phyloP scores from a whole-genome alignment of 2,888 invertebrate genomes.

The Julus scandinavius region DNA sequence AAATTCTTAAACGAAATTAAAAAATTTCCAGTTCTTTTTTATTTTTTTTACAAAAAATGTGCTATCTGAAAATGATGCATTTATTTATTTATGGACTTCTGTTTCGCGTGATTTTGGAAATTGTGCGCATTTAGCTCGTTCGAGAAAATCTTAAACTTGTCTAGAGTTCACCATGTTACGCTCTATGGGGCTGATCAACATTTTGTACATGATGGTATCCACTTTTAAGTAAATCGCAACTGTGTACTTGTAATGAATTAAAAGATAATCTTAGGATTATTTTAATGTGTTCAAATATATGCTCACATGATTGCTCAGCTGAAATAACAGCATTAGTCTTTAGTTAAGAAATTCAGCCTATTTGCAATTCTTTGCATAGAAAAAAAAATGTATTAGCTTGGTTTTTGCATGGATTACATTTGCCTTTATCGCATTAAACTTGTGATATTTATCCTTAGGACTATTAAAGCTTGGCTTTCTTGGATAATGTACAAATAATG shows the following conservation, averaged over 20 bases:
- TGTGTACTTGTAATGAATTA: background rate
- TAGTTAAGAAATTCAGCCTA: no score
- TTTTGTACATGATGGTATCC: background rate
- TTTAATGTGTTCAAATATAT: background rate
- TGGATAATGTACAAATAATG: background rate
- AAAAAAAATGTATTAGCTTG: background rate
- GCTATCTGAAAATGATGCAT: no score
- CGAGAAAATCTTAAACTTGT: no score
- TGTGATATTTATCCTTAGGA: background rate
- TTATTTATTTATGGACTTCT: no score
- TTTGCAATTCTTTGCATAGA: background rate
- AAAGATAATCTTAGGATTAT: background rate
- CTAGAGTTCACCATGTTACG: background rate
- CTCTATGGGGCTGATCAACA: background rate
- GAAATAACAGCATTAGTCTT: background rate
- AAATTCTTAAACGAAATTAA: no score
- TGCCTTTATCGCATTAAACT: background rate
- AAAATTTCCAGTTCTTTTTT: no score
- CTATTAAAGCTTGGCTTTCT: no score
- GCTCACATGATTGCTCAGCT: constrained; percentile 19
- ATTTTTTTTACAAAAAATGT: no score
- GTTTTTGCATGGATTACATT: background rate
- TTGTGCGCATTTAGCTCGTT: no score
- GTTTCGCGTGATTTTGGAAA: no score
- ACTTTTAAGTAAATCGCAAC: background rate